These are phyloP conservation scores for Formica aserva DNA, from an alignment of 2,888 invertebrate species.

Conservation along the genomic window DNA sequence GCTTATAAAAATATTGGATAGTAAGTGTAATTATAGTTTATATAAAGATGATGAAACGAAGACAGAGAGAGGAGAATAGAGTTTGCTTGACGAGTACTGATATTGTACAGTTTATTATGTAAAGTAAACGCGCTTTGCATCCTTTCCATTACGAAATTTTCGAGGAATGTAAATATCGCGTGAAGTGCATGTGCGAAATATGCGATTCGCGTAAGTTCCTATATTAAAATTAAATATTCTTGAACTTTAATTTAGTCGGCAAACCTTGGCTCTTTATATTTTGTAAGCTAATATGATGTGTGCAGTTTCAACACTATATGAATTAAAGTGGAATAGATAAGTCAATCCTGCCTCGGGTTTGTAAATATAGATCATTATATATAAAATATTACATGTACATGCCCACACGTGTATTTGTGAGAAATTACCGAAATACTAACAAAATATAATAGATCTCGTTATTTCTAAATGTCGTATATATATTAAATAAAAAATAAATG, in stretches of 20 bases:
- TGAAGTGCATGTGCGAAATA: slow-evolving; percentile 47
- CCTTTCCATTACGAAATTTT: slow-evolving; percentile 32
- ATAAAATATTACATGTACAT: slow-evolving; percentile 26
- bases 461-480: slow-evolving; percentile 34
- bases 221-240: slow-evolving; percentile 37
- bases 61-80: background rate
- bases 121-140: slow-evolving; percentile 46
- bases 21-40: slow-evolving; percentile 48
- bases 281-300: background rate
- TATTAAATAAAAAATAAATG: slow-evolving; percentile 21
- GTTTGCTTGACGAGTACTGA: slow-evolving; percentile 22
- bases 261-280: slow-evolving; percentile 29
- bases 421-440: slow-evolving; percentile 42
- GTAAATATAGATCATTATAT: slow-evolving; percentile 57
- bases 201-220: slow-evolving; percentile 47
- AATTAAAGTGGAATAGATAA: background rate
- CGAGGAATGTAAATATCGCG: slow-evolving; percentile 44
- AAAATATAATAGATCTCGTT: slow-evolving; percentile 50
- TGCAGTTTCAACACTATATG: slow-evolving; percentile 27
- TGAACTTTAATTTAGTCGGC: slow-evolving; percentile 33
- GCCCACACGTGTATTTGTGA: slow-evolving; percentile 35
- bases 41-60: background rate
- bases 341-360: slow-evolving; percentile 32
- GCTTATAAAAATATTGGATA: slow-evolving; percentile 67
- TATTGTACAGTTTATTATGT: slow-evolving; percentile 60